Evolutionary conservation across 2,888 invertebrate genomes (phyloP).

Genomic region (Orchesella flavescens): DNA sequence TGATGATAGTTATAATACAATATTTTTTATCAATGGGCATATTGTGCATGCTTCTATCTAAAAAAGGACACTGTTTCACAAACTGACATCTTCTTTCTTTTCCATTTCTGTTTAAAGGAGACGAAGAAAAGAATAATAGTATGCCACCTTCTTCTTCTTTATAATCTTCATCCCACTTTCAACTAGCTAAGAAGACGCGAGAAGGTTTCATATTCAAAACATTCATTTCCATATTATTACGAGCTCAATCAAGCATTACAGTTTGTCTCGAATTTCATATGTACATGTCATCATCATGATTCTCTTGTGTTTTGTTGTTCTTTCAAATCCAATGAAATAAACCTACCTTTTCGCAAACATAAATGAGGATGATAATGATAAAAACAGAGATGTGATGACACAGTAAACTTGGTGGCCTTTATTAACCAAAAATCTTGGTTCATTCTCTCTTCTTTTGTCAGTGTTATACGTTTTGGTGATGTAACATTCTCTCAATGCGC

Average conservation of each 20-base stretch:
- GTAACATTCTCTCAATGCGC: neutral
- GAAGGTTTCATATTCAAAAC: neutral
- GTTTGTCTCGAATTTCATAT: neutral
- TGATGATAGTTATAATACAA: neutral
- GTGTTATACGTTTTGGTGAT: constrained; percentile 5
- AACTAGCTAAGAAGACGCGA: neutral
- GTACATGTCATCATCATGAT: neutral
- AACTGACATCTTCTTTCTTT: constrained; percentile 11
- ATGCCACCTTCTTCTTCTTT: neutral
- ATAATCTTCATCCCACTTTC: too few species aligned
- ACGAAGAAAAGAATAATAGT: too few species aligned
- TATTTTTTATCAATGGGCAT: neutral
- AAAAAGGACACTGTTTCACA: neutral
- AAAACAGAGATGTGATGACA: constrained; percentile 31
- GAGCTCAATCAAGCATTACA: constrained; percentile 19
- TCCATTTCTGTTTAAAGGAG: neutral
- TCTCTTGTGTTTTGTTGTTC: neutral
- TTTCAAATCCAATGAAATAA: neutral
- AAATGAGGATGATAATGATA: neutral
- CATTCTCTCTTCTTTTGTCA: neutral
- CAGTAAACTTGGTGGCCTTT: constrained; percentile 54
- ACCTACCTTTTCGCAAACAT: neutral
- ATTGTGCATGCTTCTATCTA: neutral
- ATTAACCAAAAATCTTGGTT: constrained; percentile 36
- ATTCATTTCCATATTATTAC: neutral